Evolutionary conservation across 2,888 invertebrate species (phyloP).

Genomic region (Pocota personata): DNA sequence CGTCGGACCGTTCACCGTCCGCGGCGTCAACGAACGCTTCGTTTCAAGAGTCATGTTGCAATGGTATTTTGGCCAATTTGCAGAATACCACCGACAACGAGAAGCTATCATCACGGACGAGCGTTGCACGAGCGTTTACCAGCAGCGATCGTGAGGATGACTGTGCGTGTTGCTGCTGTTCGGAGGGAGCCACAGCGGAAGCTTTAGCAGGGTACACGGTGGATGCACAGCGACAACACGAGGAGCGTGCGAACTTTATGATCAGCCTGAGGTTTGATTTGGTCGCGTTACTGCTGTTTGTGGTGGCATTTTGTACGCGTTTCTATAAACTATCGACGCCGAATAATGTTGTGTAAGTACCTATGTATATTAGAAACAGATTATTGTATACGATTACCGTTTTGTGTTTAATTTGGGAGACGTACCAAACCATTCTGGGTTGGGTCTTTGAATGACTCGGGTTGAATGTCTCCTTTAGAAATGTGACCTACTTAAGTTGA

Average conservation of each 20-base stretch:
- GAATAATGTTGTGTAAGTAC: conserved; percentile 94
- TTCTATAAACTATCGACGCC: conserved; percentile 94
- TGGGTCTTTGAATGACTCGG: not conserved
- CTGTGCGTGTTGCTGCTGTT: conserved; percentile 62
- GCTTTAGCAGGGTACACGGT: conserved; percentile 31
- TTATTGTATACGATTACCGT: not conserved
- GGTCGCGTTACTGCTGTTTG: conserved; percentile 88
- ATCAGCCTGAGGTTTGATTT: conserved; percentile 89
- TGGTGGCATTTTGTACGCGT: conserved; percentile 89
- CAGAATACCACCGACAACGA: conserved; percentile 71
- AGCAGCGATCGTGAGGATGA: conserved; percentile 51
- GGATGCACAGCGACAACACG: conserved; percentile 29
- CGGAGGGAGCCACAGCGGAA: conserved; percentile 3
- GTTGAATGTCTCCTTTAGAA: conserved; percentile 59
- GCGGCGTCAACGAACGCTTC: conserved; percentile 56
- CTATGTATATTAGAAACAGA: not conserved
- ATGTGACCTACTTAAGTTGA: conserved; percentile 55
- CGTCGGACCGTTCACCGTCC: conserved; percentile 55
- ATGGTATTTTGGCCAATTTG: conserved; percentile 63
- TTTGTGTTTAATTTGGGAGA: not conserved
- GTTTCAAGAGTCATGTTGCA: conserved; percentile 64
- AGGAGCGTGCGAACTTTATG: conserved; percentile 80
- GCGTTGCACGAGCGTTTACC: conserved; percentile 68
- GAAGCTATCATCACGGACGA: conserved; percentile 67
- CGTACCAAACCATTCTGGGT: not conserved